Conservation (phyloP, 2,888 invertebrate species). For the Bombylius major region DNA sequence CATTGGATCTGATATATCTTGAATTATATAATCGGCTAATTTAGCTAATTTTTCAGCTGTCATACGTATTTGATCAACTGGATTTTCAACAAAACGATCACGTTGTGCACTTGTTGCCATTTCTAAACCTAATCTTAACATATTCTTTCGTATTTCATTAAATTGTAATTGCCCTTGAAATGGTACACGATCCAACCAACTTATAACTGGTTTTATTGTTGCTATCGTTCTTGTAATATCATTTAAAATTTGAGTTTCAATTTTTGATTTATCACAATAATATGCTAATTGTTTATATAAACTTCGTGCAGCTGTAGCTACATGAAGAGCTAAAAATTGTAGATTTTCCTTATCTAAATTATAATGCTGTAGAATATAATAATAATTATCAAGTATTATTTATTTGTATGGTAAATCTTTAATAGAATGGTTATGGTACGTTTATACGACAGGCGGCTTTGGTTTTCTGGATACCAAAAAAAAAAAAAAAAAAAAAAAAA, state of each 20-base stretch:
- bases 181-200: conserved; percentile 69
- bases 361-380: conserved; percentile 57
- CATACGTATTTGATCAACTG: conserved; percentile 55
- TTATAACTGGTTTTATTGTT: conserved; percentile 74
- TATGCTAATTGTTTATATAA: conserved; percentile 56
- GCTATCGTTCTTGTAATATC: conserved; percentile 76
- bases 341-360: conserved; percentile 84
- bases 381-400: conserved; percentile 3
- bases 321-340: conserved; percentile 72
- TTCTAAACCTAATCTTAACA: conserved; percentile 68
- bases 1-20: conserved; percentile 78
- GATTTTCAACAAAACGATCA: conserved; percentile 78
- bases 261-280: conserved; percentile 42
- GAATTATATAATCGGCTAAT: conserved; percentile 74
- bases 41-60: conserved; percentile 63
- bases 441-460: not conserved
- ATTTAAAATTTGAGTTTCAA: conserved; percentile 68
- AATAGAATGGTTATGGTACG: not conserved
- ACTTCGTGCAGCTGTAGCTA: conserved; percentile 72
- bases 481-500: no score
- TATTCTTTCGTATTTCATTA: conserved; percentile 52
- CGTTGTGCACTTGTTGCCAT: conserved; percentile 84
- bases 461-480: not conserved
- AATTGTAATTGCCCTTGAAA: conserved; percentile 44
- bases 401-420: not conserved